Conservation (phyloP, 1,140 invertebrate species). For the Contarinia nasturtii region DNA sequence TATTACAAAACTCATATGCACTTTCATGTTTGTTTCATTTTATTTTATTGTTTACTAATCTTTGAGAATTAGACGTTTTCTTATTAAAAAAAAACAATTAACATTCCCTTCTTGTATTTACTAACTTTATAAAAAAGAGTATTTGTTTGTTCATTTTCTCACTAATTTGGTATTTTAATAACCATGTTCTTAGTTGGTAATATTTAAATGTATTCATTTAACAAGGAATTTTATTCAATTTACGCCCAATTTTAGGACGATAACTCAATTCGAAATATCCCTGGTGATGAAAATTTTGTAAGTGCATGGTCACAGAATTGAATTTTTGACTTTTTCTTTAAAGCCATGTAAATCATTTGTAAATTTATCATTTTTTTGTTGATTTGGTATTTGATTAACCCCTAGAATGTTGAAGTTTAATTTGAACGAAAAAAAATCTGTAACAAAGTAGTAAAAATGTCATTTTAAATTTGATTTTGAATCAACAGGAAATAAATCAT, state of each 20-base stretch:
- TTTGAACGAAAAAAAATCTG: background rate
- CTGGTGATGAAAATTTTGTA: conserved; percentile 20
- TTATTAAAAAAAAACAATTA: no score
- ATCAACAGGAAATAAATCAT: conserved; percentile 25
- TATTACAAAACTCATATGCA: background rate
- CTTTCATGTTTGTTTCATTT: background rate
- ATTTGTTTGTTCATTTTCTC: no score
- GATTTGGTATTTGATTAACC: background rate
- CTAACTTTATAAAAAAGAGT: no score
- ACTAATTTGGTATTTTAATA: no score
- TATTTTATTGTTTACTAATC: no score
- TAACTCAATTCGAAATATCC: conserved; percentile 1
- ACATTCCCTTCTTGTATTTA: no score
- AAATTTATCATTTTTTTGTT: background rate
- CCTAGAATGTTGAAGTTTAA: background rate
- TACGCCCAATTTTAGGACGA: background rate
- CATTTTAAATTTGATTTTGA: background rate
- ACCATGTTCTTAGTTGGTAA: background rate
- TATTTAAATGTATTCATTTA: no score
- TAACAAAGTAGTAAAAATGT: background rate
- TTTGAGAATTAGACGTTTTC: no score
- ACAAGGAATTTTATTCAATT: no score
- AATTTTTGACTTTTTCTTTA: background rate
- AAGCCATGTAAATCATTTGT: background rate
- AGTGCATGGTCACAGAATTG: conserved; percentile 23